These are phyloP conservation scores for Tachina grossa DNA, from an alignment of 2,888 invertebrate genomes.

Conservation along the genomic window DNA sequence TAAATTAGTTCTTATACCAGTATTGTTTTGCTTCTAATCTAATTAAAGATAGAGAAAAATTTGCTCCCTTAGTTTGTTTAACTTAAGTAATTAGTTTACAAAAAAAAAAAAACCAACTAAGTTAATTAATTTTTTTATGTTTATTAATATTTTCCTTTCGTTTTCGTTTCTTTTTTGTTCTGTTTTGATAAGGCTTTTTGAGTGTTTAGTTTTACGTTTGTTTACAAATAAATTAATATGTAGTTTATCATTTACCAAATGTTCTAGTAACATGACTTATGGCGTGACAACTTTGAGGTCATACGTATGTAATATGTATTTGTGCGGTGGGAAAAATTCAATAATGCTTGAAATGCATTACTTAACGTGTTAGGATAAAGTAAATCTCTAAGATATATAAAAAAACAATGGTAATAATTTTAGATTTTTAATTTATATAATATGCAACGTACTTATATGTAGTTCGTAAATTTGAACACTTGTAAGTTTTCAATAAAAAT, in stretches of 20 bases:
- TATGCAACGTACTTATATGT: background rate
- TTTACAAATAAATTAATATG: conserved; percentile 21
- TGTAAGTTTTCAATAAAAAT: too few relatives aligned
- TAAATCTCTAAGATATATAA: background rate
- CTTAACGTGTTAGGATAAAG: background rate
- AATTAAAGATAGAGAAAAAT: background rate
- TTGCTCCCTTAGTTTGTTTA: conserved; percentile 17
- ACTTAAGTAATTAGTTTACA: background rate
- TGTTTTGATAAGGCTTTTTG: background rate
- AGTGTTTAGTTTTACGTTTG: background rate
- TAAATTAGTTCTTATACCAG: background rate
- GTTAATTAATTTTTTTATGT: background rate
- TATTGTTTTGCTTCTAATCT: conserved; percentile 15
- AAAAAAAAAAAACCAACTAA: background rate
- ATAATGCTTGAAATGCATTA: background rate
- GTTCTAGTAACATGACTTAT: conserved; percentile 28
- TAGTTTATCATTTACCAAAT: conserved; percentile 46
- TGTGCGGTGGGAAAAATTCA: background rate
- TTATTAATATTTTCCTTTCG: background rate
- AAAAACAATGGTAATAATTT: too few relatives aligned
- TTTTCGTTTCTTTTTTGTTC: too few relatives aligned
- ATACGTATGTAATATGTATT: background rate
- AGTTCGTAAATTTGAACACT: background rate
- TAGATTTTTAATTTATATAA: too few relatives aligned
- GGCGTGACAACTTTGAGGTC: conserved; percentile 44